These are phyloP conservation scores for Mastomys natalensis DNA, from an alignment of 2,113 vertebrate genomes.

Conservation along the genomic window DNA sequence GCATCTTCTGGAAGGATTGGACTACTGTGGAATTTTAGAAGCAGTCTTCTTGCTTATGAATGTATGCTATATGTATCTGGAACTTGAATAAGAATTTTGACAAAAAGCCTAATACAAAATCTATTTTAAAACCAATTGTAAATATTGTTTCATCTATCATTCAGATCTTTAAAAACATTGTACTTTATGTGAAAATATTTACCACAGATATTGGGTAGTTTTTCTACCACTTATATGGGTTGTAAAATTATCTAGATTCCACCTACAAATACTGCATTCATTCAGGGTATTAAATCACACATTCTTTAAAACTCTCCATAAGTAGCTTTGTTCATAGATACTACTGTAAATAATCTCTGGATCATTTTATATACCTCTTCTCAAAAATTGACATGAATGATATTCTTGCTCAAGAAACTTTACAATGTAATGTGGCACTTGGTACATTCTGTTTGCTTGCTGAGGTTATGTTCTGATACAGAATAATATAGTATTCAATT, in stretches of 20 bases:
- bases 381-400: neutral
- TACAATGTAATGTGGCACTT: neutral
- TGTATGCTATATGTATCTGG: neutral
- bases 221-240: neutral
- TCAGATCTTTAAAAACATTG: neutral
- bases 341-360: neutral
- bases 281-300: neutral
- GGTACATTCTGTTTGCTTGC: neutral
- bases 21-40: neutral
- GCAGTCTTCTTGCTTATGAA: neutral
- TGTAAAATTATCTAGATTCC: neutral
- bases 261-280: neutral
- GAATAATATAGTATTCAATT: neutral
- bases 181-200: neutral
- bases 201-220: neutral
- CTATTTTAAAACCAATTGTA: neutral
- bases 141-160: neutral
- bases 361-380: neutral
- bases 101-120: neutral
- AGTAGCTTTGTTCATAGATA: neutral
- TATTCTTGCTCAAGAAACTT: neutral
- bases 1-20: neutral
- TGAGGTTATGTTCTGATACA: neutral
- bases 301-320: neutral
- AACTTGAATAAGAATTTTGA: neutral